Evolutionary conservation across 2,888 invertebrate genomes (phyloP).

Genomic region (Galerucella calmariensis): DNA sequence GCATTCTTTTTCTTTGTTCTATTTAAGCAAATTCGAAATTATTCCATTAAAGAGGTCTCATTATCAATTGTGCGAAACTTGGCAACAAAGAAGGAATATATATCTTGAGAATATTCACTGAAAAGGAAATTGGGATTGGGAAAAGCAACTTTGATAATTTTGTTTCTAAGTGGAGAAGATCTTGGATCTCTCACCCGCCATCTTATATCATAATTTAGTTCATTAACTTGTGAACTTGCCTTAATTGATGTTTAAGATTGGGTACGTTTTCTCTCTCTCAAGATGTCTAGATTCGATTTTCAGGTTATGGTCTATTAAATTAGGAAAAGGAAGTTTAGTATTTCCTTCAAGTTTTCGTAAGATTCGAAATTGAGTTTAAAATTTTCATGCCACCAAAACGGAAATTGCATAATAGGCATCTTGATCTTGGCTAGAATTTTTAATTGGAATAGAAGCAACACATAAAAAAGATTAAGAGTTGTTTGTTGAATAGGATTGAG

Average conservation of each 20-base stretch:
- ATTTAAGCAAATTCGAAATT: background rate
- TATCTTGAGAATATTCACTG: conserved; percentile 9
- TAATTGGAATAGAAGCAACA: too few species aligned
- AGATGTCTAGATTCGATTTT: conserved; percentile 29
- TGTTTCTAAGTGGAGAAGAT: conserved; percentile 52
- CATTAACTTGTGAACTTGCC: conserved; percentile 59
- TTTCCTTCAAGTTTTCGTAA: conserved; percentile 22
- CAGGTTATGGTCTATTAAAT: conserved; percentile 29
- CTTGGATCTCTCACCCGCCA: conserved; percentile 54
- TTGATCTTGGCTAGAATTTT: too few species aligned
- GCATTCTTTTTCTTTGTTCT: background rate
- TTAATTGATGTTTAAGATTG: conserved; percentile 61
- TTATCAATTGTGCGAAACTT: conserved; percentile 14
- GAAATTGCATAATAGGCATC: background rate
- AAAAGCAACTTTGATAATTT: conserved; percentile 52
- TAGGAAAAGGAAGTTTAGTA: conserved; percentile 20
- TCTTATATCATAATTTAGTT: conserved; percentile 59
- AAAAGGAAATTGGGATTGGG: conserved; percentile 32
- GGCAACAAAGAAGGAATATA: conserved; percentile 18
- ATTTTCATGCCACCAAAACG: background rate
- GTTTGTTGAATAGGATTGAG: too few species aligned
- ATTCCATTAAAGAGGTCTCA: background rate
- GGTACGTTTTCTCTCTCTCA: conserved; percentile 41
- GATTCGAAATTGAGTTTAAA: background rate
- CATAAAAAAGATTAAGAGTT: too few species aligned